Evolutionary conservation across 2,113 vertebrate species (phyloP), one percentile per base, ranked within the genome.

Genomic region (Merops nubicus): DNA sequence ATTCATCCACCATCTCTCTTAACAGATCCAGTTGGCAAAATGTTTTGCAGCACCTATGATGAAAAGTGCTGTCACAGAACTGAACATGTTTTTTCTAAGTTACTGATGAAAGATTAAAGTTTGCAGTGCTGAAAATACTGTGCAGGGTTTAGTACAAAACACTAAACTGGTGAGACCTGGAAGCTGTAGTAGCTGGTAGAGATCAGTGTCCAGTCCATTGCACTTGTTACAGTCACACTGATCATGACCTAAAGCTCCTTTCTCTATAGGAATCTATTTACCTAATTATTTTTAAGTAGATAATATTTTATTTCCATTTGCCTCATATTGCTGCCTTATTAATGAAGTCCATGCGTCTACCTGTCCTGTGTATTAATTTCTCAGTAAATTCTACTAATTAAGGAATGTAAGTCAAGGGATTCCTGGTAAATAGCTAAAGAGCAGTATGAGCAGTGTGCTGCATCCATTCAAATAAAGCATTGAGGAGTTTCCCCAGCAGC

Each of bases 241-340:
- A 43, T 73, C 91, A 69, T 81, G 73, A 74, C 54, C 57, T 79
- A 84, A 75, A 75, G 6, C 33, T 54, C n/a, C 31, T 83, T 83
- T 89, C 28, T 62, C 57, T 60, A 4, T 19, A 62, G 57, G 28
- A 68, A 75, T 79, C 74, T 79, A 45, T 88, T 94, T 75, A 76
- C 36, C 28, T 83, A 54, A 56, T 88, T 95, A 76, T 95, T 93
- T 91, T 85, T 54, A 62, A 69, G n/a, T 69, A 88, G 72, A 12
- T 94, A 88, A 45, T 94, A 48, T 60, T 85, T 97, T 89, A 76
- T 76, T 85, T 91, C 26, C 83, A 28, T 65, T 82, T 80, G 25
- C 36, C 50, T 90, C 81, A 31, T 85, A n/a, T 90, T 93, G 26
- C 64, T 72, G 40, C 45, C 67, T 82, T 85, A 75, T 84, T 92